Conservation (phyloP, 2,888 invertebrate species). For the Neoitamus cyanurus region DNA sequence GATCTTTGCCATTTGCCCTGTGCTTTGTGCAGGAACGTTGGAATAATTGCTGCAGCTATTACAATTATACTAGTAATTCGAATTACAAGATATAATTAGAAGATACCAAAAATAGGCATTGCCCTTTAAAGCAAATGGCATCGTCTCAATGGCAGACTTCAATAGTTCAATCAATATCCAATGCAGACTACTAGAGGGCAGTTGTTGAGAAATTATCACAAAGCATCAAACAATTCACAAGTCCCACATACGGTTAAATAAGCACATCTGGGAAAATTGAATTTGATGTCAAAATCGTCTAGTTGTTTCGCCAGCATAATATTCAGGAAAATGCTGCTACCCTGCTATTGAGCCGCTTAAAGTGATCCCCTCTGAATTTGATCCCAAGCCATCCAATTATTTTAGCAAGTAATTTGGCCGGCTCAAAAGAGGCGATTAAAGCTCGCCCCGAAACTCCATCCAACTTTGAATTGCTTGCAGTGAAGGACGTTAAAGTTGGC, state of each 20-base stretch:
- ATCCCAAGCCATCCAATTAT: not conserved
- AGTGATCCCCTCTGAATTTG: not conserved
- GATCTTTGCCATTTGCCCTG: no score
- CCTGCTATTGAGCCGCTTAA: not conserved
- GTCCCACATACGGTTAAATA: not conserved
- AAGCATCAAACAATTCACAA: not conserved
- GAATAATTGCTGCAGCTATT: no score
- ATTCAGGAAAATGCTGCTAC: not conserved
- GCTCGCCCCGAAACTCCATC: not conserved
- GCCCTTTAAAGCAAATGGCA: no score
- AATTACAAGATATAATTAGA: no score
- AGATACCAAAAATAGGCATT: no score
- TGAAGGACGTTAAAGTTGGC: slow-evolving; percentile 6
- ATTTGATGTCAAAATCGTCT: not conserved
- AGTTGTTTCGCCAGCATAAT: not conserved
- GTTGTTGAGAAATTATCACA: no score
- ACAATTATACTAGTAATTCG: no score
- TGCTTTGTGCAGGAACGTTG: no score
- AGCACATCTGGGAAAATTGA: not conserved
- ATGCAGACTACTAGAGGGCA: no score
- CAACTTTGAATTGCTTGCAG: not conserved
- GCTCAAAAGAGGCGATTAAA: not conserved
- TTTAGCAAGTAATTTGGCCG: not conserved
- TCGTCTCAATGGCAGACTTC: no score
- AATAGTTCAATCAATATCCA: not conserved